phyloP scores from a whole-genome alignment of 2,888 invertebrate genomes.

The Hypomecis atomaria region DNA sequence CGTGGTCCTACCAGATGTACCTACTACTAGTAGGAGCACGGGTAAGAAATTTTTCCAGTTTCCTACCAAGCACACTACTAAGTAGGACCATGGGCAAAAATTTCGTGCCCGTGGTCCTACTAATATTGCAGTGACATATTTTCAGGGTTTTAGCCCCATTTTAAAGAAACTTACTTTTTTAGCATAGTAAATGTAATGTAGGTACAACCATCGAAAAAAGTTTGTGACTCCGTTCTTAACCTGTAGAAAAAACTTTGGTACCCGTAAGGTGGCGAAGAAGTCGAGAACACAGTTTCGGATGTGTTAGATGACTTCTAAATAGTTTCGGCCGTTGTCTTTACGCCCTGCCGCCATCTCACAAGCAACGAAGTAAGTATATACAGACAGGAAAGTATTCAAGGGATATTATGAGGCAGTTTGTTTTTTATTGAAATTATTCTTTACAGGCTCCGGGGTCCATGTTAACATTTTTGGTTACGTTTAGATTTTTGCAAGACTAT shows the following conservation, averaged over 20 bases:
- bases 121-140: too few relatives aligned
- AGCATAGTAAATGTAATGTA: not conserved
- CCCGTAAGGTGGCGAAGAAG: slow-evolving; percentile 27
- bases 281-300: slow-evolving; percentile 43
- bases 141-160: too few relatives aligned
- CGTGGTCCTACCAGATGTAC: too few relatives aligned
- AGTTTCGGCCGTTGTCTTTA: slow-evolving; percentile 48
- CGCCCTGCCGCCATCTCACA: slow-evolving; percentile 31
- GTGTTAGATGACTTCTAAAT: slow-evolving; percentile 53
- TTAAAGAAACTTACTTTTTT: too few relatives aligned
- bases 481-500: too few relatives aligned
- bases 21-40: too few relatives aligned
- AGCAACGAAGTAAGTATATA: slow-evolving; percentile 32
- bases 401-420: not conserved
- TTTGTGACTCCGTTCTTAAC: not conserved
- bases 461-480: too few relatives aligned
- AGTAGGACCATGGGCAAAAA: too few relatives aligned
- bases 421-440: not conserved
- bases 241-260: slow-evolving; percentile 22
- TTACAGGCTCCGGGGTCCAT: too few relatives aligned
- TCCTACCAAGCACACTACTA: too few relatives aligned
- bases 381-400: slow-evolving; percentile 1
- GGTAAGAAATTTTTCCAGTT: too few relatives aligned
- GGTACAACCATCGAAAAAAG: not conserved
- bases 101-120: too few relatives aligned